These are phyloP conservation scores for Nymphalis c-album DNA, from an alignment of 2,888 invertebrate genomes.

Conservation along the genomic window DNA sequence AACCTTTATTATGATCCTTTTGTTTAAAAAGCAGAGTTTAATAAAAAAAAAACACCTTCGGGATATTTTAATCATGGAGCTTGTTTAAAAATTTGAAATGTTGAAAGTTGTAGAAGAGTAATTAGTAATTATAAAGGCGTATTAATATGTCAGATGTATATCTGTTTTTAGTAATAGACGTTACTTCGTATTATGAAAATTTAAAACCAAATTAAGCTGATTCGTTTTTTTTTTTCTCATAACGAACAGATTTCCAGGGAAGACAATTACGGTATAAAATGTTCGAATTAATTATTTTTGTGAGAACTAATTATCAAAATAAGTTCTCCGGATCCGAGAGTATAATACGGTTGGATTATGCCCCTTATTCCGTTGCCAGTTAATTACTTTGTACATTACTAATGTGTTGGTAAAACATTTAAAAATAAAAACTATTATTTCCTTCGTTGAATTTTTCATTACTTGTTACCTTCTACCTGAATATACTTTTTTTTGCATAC, in stretches of 20 bases:
- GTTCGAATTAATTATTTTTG: not conserved
- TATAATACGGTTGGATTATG: not conserved
- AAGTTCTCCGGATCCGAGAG: not conserved
- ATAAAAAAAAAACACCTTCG: not conserved
- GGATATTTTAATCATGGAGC: not conserved
- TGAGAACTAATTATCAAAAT: conserved; percentile 1
- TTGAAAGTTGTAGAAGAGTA: not conserved
- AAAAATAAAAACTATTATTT: too few species aligned
- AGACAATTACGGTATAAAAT: conserved; percentile 1
- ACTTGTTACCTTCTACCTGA: too few species aligned
- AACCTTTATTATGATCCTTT: conserved; percentile 1
- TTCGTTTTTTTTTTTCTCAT: not conserved
- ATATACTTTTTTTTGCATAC: too few species aligned
- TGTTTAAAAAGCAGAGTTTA: not conserved
- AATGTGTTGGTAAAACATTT: not conserved
- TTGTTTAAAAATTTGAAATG: not conserved
- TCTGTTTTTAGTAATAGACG: not conserved
- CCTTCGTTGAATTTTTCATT: too few species aligned
- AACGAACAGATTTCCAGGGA: not conserved
- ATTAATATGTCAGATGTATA: not conserved
- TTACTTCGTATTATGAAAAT: conserved; percentile 2
- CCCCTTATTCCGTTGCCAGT: not conserved
- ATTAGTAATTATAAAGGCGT: conserved; percentile 5
- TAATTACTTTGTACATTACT: not conserved
- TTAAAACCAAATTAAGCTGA: not conserved